These are phyloP conservation scores for Tylochromis polylepis DNA, from an alignment of 2,113 vertebrate genomes.

Conservation along the genomic window DNA sequence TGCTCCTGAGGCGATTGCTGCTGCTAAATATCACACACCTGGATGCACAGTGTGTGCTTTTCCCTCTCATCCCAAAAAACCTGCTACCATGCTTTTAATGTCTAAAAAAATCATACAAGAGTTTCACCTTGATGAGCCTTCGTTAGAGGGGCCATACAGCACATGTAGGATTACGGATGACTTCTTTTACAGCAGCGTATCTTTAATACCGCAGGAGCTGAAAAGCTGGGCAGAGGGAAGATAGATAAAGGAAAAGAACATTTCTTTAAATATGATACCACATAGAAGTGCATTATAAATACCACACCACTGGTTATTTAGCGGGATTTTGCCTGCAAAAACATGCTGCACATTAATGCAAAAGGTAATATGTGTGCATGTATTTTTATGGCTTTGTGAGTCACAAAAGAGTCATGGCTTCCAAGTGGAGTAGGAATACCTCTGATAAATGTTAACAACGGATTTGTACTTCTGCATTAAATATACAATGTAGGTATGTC, in stretches of 20 bases:
- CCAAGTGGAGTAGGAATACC: not conserved
- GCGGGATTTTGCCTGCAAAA: not conserved
- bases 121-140: slow-evolving; percentile 44
- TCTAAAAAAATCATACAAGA: slow-evolving; percentile 22
- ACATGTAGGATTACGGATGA: slow-evolving; percentile 39
- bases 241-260: not conserved
- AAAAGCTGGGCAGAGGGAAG: not conserved
- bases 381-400: not conserved
- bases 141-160: not conserved
- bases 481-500: not conserved
- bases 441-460: not conserved
- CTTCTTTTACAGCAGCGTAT: slow-evolving; percentile 11
- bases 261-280: slow-evolving; percentile 4
- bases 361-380: not conserved
- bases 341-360: not conserved
- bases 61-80: slow-evolving; percentile 2
- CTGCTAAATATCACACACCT: slow-evolving; percentile 63
- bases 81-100: slow-evolving; percentile 45
- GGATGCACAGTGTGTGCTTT: slow-evolving; percentile 40
- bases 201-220: slow-evolving; percentile 11
- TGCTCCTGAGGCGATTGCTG: slow-evolving; percentile 29
- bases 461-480: not conserved
- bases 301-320: not conserved
- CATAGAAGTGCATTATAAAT: not conserved
- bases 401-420: not conserved